Evolutionary conservation across 2,113 vertebrate species (phyloP), one percentile per base, ranked within the genome.

Genomic region (Sphaerodactylus townsendi): DNA sequence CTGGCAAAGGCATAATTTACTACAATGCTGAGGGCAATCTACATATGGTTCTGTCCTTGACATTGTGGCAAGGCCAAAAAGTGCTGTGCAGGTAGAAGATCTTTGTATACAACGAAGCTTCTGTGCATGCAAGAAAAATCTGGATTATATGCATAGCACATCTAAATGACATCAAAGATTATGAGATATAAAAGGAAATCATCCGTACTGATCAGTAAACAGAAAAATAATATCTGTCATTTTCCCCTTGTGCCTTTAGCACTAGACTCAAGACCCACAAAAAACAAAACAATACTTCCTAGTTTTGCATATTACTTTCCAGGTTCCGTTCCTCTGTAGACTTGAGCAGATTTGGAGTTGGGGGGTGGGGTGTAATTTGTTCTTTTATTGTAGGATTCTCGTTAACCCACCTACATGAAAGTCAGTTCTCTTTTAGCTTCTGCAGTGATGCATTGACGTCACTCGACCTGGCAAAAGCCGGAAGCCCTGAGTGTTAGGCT

Each of bases 371-470:
- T 85, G 88, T 91, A 89, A 92, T 94, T 91, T 91, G 86, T 92
- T 93, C 84, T 90, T 95, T 94, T 92, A 95, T 94, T 93, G 92
- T 93, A 93, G 94, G n/a, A n/a, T 94, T 95, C 93, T 95, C 94
- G 96, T 96, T 95, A 95, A 92, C 87, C 10, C 44, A n/a, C 82
- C 91, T 88, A 93, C 87, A 92, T 95, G 93, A 92, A 85, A n/a
- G n/a, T 90, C 90, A 93, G 91, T 91, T 92, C 90, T 88, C 90
- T 93, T 90, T 92, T 86, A 68, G 89, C 81, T 95, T 94, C 94
- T 90, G 88, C 90, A 91, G 84, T 94, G 93, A 95, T 93, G 92
- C 91, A 93, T 91, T 93, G 89, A 91, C 92, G n/a, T 95, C 93
- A 93, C 94, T 95, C 94, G 93, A 93, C 93, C 93, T 88, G 94